Evolutionary conservation across 2,797 vertebrate genomes (phyloP), one percentile per base, ranked within the genome.

Genomic region (Xyrichtys novacula): DNA sequence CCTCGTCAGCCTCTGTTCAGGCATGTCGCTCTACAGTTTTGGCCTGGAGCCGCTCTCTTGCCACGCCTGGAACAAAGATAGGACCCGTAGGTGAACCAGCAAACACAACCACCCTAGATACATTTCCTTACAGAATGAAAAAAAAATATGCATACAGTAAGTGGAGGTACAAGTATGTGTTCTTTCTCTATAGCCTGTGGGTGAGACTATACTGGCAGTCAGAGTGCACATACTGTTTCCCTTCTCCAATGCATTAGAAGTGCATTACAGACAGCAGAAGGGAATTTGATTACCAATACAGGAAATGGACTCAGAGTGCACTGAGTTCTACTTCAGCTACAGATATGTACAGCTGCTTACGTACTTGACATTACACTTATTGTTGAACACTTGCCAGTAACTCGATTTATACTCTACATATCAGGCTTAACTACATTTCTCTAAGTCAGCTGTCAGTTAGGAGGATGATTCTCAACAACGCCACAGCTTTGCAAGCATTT

Each of bases 11-110:
- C 56, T 53, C 73, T 88, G 94, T 81, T 81, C 73, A 88, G 85
- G 88, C 94, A 95, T 94, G 94, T 91, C 91, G 14, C 19, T 80
- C 15, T 88, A 95, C 88, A 94, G 86, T 68, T 95, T 93, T 72
- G 95, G 94, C 74, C 73, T 92, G 54, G 95, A 94, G 82, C 95
- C 94, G 5, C 85, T 94, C 74, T 94, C 93, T 75, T 95, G 94
- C 89, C 94, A 95, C 64, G 85, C 94, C 86, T 94, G 94, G 94
- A 96, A 93, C 84, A 95, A 94, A 92, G 94, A 95, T 76, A 80
- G 78, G 54, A 89, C 89, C 12, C 72, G 55, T 91, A 86, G 7
- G 91, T 91, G 47, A 48, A 86, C 47, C 59, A 78, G 40, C 42
- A 72, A 71, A 82, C 74, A 44, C 12, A 36, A 15, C 72, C 65